Conservation (phyloP, 2,888 invertebrate species). For the Norana najaformis region DNA sequence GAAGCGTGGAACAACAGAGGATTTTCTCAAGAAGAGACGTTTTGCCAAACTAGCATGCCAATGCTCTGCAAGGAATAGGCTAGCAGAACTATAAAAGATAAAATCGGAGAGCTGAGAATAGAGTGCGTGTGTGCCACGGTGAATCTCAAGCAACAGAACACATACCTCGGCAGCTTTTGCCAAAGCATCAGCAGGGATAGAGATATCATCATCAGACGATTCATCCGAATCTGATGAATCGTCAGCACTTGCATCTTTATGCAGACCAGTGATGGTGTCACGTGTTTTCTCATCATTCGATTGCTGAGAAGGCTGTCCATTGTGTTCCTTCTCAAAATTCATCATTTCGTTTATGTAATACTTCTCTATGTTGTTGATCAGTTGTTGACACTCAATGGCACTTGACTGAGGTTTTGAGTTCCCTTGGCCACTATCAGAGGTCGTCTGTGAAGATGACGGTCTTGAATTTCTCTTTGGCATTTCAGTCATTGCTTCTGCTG, state of each 20-base stretch:
- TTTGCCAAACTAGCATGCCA: too few relatives aligned
- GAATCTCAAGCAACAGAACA: background rate
- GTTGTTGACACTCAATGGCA: background rate
- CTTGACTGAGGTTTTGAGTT: background rate
- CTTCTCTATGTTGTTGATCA: background rate
- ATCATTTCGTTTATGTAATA: background rate
- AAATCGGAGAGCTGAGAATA: background rate
- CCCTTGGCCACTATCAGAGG: background rate
- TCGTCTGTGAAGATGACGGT: background rate
- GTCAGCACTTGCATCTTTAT: background rate
- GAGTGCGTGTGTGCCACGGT: too few relatives aligned
- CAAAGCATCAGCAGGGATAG: background rate
- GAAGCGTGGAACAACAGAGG: too few relatives aligned
- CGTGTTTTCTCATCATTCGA: background rate
- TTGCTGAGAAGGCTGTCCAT: background rate
- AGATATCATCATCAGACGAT: slow-evolving; percentile 15
- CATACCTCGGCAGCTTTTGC: background rate
- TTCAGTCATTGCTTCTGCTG: background rate
- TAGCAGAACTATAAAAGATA: too few relatives aligned
- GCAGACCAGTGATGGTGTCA: background rate
- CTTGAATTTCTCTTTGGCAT: background rate
- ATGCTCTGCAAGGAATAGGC: too few relatives aligned
- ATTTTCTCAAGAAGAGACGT: too few relatives aligned
- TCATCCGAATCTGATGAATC: slow-evolving; percentile 16
- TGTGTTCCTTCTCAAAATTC: slow-evolving; percentile 8